Percentiles rank a stretch among this genome's conserved stretches.
These are phyloP conservation scores for Rhagologus leucostigma DNA, from an alignment of 2,113 vertebrate genomes.

Conservation along the genomic window DNA sequence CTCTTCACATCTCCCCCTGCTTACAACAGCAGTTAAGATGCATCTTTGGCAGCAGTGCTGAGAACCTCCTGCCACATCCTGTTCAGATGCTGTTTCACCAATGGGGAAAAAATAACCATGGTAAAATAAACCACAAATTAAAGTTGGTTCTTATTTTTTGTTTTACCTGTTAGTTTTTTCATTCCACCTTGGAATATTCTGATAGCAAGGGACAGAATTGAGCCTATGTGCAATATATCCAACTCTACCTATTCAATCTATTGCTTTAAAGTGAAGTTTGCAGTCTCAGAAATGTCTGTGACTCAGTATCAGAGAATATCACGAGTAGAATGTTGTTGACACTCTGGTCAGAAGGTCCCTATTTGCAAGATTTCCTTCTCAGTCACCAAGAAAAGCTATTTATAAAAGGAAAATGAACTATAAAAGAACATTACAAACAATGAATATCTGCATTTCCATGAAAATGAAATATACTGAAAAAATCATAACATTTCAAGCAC, in stretches of 20 bases:
- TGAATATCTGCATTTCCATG: neutral
- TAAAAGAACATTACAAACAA: neutral
- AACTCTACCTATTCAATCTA: neutral
- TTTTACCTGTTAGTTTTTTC: neutral
- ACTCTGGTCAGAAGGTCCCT: neutral
- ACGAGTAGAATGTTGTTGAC: fast-evolving
- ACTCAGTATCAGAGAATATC: neutral
- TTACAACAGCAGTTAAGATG: neutral
- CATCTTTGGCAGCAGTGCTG: neutral
- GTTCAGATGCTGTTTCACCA: neutral
- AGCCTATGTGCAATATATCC: neutral
- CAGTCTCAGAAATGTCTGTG: neutral
- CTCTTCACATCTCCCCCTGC: neutral
- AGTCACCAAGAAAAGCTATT: neutral
- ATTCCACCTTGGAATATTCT: neutral
- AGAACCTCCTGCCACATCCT: neutral
- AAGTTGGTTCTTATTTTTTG: neutral
- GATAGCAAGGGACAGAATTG: neutral
- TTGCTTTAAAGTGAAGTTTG: neutral
- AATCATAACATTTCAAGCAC: neutral
- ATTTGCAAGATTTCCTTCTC: neutral
- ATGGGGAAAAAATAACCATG: neutral
- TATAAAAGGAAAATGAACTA: neutral
- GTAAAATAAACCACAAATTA: neutral
- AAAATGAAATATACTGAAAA: neutral